phyloP scores from a whole-genome alignment of 2,113 vertebrate species.

The Alectura lathami region DNA sequence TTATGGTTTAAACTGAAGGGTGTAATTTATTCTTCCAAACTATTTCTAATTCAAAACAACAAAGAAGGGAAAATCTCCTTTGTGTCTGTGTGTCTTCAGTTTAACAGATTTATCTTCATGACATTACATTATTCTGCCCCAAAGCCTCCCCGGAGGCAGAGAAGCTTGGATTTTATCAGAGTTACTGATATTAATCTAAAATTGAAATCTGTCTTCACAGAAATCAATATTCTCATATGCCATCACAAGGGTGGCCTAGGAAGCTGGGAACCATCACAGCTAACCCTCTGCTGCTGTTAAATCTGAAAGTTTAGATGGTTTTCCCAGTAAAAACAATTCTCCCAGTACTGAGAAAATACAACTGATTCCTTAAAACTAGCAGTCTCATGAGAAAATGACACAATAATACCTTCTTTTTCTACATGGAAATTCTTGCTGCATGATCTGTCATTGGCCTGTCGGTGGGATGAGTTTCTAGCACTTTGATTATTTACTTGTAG shows the following conservation, averaged over 20 bases:
- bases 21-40: neutral
- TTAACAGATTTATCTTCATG: neutral
- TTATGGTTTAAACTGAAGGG: neutral
- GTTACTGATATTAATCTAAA: neutral
- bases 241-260: neutral
- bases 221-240: neutral
- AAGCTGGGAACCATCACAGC: neutral
- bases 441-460: neutral
- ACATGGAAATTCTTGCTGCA: neutral
- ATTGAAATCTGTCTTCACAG: neutral
- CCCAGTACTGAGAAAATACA: neutral
- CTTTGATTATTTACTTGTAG: neutral
- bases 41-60: neutral
- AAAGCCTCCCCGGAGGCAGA: neutral
- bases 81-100: neutral
- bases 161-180: neutral
- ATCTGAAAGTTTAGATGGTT: neutral
- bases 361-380: neutral
- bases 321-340: neutral
- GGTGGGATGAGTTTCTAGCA: neutral
- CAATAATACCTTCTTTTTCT: neutral
- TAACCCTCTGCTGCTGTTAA: neutral
- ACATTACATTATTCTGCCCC: neutral
- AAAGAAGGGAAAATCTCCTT: neutral
- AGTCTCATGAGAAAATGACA: neutral